Evolutionary conservation across 2,797 vertebrate species (phyloP).

Genomic region (Euthynnus affinis): DNA sequence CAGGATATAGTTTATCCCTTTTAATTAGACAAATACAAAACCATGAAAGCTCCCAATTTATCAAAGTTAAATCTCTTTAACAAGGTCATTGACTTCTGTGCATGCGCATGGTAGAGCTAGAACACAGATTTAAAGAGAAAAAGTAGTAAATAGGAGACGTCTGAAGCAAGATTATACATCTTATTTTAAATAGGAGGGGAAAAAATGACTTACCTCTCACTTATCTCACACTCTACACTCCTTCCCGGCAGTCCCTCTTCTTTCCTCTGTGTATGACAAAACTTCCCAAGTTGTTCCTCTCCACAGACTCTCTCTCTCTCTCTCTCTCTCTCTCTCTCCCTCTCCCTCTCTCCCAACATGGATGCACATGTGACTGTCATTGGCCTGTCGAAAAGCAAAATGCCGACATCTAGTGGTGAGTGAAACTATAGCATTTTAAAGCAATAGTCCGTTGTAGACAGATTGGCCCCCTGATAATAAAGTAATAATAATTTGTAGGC

Average conservation of each 20-base stretch:
- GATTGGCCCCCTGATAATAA: conserved; percentile 25
- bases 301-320: conserved; percentile 37
- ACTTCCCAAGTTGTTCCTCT: conserved; percentile 72
- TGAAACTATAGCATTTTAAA: not conserved
- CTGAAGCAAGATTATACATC: not conserved
- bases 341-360: conserved; percentile 11
- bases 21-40: conserved; percentile 51
- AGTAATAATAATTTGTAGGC: conserved; percentile 50
- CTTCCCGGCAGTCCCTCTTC: conserved; percentile 39
- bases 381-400: conserved; percentile 19
- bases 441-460: not conserved
- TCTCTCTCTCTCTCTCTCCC: conserved; percentile 31
- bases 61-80: conserved; percentile 46
- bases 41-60: conserved; percentile 38
- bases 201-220: conserved; percentile 73
- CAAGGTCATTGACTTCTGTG: conserved; percentile 37
- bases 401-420: conserved; percentile 68
- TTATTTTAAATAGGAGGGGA: conserved; percentile 1
- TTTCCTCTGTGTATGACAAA: conserved; percentile 64
- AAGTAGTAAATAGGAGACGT: not conserved
- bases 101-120: not conserved
- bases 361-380: conserved; percentile 33
- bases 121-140: conserved; percentile 18
- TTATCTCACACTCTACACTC: conserved; percentile 56
- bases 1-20: conserved; percentile 46